These are phyloP conservation scores for Synergus itoensis DNA, from an alignment of 2,888 invertebrate species.

Conservation along the genomic window DNA sequence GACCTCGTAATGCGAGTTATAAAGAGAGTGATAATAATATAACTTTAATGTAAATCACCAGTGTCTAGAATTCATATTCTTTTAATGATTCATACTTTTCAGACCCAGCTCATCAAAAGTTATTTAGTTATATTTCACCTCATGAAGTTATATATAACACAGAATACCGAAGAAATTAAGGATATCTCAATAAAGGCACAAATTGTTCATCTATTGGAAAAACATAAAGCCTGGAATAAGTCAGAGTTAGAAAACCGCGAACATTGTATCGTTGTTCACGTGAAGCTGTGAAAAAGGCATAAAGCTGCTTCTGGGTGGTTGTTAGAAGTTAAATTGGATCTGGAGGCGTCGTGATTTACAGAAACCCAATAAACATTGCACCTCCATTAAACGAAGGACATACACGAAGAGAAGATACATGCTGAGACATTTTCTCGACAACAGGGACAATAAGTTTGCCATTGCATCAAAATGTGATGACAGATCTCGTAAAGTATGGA, in stretches of 20 bases:
- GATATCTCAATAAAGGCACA: too few species aligned
- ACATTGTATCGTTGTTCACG: constrained; percentile 8
- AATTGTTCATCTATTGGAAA: background rate
- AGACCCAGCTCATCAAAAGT: background rate
- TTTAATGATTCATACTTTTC: background rate
- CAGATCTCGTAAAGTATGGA: constrained; percentile 38
- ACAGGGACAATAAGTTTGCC: constrained; percentile 41
- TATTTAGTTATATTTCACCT: too few species aligned
- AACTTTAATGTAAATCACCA: constrained; percentile 10
- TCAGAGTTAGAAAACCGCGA: constrained; percentile 7
- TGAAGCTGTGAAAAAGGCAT: constrained; percentile 10
- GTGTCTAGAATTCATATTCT: background rate
- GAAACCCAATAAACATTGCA: constrained; percentile 43
- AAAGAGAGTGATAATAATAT: background rate
- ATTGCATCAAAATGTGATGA: constrained; percentile 28
- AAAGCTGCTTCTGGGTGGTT: constrained; percentile 30
- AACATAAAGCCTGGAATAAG: background rate
- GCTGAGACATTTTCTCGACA: constrained; percentile 22
- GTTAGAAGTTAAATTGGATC: constrained; percentile 42
- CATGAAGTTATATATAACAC: too few species aligned
- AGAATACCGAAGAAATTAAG: too few species aligned
- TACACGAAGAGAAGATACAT: background rate
- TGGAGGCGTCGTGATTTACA: constrained; percentile 42
- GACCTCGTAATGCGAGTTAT: constrained; percentile 6
- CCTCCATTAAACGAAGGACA: background rate